phyloP scores from a whole-genome alignment of 2,113 vertebrate genomes.

The Irena cyanogastra region DNA sequence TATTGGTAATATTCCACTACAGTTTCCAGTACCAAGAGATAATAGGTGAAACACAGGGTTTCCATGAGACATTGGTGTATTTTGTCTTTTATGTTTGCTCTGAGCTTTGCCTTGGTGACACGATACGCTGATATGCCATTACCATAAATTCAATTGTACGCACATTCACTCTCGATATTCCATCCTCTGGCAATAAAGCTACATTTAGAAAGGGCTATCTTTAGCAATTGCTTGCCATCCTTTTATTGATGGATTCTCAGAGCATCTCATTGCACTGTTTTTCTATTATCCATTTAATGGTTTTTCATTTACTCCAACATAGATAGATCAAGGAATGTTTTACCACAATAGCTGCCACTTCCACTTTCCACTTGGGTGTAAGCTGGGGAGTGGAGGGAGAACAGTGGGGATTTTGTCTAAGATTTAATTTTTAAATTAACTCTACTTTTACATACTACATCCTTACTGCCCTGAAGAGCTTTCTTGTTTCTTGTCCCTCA shows the following conservation, averaged over 20 bases:
- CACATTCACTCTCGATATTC: conserved; percentile 52
- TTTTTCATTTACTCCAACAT: conserved; percentile 61
- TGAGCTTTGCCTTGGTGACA: conserved; percentile 31
- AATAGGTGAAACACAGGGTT: conserved; percentile 6
- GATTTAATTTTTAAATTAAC: not conserved
- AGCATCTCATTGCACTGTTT: conserved; percentile 56
- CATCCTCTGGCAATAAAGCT: conserved; percentile 46
- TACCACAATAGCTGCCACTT: conserved; percentile 4
- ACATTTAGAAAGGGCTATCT: conserved; percentile 56
- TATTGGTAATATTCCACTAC: too few species aligned
- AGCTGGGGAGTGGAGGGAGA: not conserved
- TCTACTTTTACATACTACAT: not conserved
- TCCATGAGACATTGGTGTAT: conserved; percentile 19
- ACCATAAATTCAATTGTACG: conserved; percentile 67
- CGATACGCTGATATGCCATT: conserved; percentile 46
- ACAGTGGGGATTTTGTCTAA: not conserved
- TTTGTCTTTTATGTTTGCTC: not conserved
- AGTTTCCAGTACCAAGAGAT: conserved; percentile 9
- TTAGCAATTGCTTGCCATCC: conserved; percentile 49
- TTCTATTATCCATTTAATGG: conserved; percentile 60
- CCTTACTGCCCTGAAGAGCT: not conserved
- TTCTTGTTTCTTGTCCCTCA: not conserved
- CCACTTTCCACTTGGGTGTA: not conserved
- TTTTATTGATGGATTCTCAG: conserved; percentile 63
- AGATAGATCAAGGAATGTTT: conserved; percentile 10